phyloP scores from a whole-genome alignment of 2,113 vertebrate species.

The Sarotherodon lohbergeri region DNA sequence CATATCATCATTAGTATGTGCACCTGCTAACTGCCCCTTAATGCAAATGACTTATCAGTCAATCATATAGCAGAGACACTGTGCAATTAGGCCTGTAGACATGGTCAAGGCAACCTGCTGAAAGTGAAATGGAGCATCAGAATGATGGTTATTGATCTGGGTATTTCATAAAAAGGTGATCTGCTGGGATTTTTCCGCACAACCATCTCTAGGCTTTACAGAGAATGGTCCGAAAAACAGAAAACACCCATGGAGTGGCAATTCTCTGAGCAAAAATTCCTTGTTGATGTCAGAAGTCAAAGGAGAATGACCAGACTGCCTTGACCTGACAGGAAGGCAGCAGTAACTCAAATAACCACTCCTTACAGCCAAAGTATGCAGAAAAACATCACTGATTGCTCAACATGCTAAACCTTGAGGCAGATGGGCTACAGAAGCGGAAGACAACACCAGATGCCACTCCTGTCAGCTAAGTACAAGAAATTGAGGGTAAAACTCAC shows the following conservation, averaged over 20 bases:
- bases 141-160: neutral
- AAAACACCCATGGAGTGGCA: neutral
- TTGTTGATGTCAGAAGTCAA: neutral
- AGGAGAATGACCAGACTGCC: neutral
- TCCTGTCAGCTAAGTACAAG: neutral
- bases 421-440: neutral
- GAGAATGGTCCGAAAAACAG: neutral
- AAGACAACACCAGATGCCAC: neutral
- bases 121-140: neutral
- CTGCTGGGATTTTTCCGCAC: neutral
- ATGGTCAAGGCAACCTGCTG: neutral
- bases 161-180: neutral
- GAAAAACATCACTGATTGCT: neutral
- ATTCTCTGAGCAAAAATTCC: neutral
- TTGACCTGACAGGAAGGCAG: neutral
- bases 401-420: neutral
- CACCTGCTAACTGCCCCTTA: neutral
- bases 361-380: neutral
- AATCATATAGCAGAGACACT: neutral
- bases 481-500: too few species aligned
- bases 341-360: neutral
- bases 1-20: neutral
- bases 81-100: neutral
- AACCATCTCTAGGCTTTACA: neutral
- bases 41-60: neutral